A percentile compares a stretch with the other conserved stretches of the same genome.
phyloP scores from a whole-genome alignment of 2,888 invertebrate species.

The Plebejus argus region DNA sequence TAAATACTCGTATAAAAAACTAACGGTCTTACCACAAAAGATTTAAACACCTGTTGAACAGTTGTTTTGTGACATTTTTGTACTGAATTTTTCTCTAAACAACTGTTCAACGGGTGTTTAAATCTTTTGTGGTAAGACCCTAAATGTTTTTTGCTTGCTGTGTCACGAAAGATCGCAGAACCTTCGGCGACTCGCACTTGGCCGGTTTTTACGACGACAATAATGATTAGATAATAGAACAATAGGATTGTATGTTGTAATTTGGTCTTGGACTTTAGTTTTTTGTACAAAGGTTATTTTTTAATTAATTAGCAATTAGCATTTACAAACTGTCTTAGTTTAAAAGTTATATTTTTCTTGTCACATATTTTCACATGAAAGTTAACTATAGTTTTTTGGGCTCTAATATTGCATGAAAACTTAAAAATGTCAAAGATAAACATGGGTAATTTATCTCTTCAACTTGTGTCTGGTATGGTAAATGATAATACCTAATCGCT shows the following conservation, averaged over 20 bases:
- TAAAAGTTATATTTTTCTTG: no score
- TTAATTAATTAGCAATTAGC: no score
- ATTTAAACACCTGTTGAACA: no score
- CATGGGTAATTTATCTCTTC: neutral
- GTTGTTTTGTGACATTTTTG: no score
- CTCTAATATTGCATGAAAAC: neutral
- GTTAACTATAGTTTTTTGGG: neutral
- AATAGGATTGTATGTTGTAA: neutral
- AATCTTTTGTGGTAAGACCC: no score
- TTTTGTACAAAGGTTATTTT: neutral
- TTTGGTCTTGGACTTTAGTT: neutral
- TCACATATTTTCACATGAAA: neutral
- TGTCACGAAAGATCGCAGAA: no score
- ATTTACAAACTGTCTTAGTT: no score
- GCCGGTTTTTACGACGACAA: neutral
- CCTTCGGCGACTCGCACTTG: neutral
- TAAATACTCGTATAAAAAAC: no score
- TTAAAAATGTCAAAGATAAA: neutral
- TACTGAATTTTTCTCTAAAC: no score
- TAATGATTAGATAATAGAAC: neutral
- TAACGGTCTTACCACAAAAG: no score
- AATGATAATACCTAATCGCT: neutral
- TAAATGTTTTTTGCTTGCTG: no score
- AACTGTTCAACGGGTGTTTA: no score
- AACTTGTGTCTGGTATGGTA: neutral